These are phyloP conservation scores for Drosophila pallidifrons DNA, from an alignment of 1,140 invertebrate species.

Conservation along the genomic window DNA sequence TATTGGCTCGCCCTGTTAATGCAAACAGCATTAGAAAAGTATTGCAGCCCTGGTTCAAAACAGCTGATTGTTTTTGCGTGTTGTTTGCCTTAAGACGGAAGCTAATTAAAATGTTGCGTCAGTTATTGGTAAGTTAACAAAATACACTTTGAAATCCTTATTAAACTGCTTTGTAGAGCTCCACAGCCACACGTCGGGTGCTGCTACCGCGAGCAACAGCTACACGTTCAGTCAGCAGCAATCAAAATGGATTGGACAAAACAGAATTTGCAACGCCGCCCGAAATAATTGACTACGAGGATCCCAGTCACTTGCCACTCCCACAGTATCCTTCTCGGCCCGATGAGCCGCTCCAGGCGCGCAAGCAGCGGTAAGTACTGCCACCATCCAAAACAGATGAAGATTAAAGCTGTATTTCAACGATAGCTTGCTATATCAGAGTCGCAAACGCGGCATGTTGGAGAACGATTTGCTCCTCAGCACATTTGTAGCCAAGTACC, in stretches of 20 bases:
- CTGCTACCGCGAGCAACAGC: conserved; percentile 11
- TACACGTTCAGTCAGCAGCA: conserved; percentile 39
- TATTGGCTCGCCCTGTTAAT: conserved; percentile 17
- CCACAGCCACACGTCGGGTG: conserved; percentile 31
- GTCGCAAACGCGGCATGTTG: conserved; percentile 98
- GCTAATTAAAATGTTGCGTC: conserved; percentile 53
- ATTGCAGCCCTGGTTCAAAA: conserved; percentile 44
- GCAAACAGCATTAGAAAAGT: neutral
- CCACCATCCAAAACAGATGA: too few species aligned
- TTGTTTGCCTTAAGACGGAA: neutral
- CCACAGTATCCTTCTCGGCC: conserved; percentile 69
- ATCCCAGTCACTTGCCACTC: conserved; percentile 70
- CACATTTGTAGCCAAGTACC: conserved; percentile 95
- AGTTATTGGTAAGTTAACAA: conserved; percentile 42
- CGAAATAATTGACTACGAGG: conserved; percentile 73
- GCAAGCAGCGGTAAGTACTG: conserved; percentile 68
- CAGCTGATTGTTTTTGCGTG: conserved; percentile 38
- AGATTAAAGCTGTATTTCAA: neutral
- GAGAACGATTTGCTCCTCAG: conserved; percentile 98
- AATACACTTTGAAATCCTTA: neutral
- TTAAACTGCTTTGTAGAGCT: conserved; percentile 11
- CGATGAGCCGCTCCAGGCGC: conserved; percentile 67
- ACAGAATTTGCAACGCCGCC: conserved; percentile 54
- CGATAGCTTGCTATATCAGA: conserved; percentile 95
- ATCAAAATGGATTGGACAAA: conserved; percentile 41